These are phyloP conservation scores for Oreortyx pictus DNA, from an alignment of 2,797 vertebrate genomes.

Conservation along the genomic window DNA sequence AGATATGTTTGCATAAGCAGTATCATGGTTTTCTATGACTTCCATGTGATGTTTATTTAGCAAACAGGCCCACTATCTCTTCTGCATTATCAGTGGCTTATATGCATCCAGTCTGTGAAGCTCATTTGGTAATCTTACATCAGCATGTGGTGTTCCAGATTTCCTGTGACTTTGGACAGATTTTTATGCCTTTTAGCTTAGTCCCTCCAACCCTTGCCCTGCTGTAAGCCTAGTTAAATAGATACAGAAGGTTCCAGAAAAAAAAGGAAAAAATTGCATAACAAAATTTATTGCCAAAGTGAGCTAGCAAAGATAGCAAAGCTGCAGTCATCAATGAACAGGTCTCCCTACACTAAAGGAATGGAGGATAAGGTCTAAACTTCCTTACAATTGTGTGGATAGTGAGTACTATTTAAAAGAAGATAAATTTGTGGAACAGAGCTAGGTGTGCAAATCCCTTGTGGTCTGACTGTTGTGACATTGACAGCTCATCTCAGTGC, in stretches of 20 bases:
- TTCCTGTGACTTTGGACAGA: background rate
- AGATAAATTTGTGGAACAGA: background rate
- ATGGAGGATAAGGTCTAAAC: background rate
- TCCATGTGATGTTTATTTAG: constrained; percentile 59
- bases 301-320: background rate
- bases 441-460: background rate
- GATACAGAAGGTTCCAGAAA: background rate
- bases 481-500: background rate
- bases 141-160: background rate
- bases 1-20: constrained; percentile 41
- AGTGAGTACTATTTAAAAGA: background rate
- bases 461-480: background rate
- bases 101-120: background rate
- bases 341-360: background rate
- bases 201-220: background rate
- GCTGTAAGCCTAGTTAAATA: constrained; percentile 48
- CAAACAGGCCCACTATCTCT: constrained; percentile 23
- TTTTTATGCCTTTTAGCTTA: constrained; percentile 2
- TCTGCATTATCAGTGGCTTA: constrained; percentile 31
- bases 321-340: background rate
- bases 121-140: background rate
- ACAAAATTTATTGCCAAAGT: background rate
- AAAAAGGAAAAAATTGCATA: background rate
- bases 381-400: background rate
- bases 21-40: constrained; percentile 58